These are phyloP conservation scores for Lepus townsendii DNA, from an alignment of 2,797 vertebrate species.

Conservation along the genomic window DNA sequence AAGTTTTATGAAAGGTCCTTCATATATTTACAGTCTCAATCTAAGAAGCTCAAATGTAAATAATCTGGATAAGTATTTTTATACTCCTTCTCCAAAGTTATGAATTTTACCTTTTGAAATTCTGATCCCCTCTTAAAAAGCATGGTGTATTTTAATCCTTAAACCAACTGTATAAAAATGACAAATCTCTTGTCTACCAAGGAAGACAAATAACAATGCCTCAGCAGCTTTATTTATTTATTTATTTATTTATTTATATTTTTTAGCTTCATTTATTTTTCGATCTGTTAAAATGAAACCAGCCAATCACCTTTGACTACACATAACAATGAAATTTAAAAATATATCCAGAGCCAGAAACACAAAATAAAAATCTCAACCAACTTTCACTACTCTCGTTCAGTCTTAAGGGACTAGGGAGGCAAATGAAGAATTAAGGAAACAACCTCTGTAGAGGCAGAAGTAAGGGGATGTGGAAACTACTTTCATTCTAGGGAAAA, in stretches of 20 bases:
- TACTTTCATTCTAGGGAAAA: constrained; percentile 56
- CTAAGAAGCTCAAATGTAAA: constrained; percentile 56
- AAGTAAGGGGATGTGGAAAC: constrained; percentile 27
- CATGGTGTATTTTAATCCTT: constrained; percentile 66
- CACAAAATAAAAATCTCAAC: constrained; percentile 42
- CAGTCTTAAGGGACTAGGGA: not conserved
- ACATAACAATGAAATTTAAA: constrained; percentile 57
- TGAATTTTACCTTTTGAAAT: constrained; percentile 57
- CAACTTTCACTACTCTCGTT: not conserved
- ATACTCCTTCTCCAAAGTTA: not conserved
- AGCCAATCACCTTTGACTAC: constrained; percentile 63
- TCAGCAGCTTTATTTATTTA: constrained; percentile 66
- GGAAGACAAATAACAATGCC: constrained; percentile 33
- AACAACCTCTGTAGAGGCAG: not conserved
- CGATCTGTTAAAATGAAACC: constrained; percentile 70
- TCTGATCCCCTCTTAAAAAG: constrained; percentile 54
- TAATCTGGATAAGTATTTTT: constrained; percentile 35
- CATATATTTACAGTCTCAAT: constrained; percentile 34
- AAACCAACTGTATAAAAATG: constrained; percentile 63
- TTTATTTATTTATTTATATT: constrained; percentile 56
- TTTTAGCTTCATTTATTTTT: constrained; percentile 67
- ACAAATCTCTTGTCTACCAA: constrained; percentile 59
- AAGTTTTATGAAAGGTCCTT: constrained; percentile 46
- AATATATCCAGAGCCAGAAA: constrained; percentile 37
- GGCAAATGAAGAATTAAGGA: constrained; percentile 34